phyloP scores from a whole-genome alignment of 2,888 invertebrate species.

The Drosophila peninsularis region DNA sequence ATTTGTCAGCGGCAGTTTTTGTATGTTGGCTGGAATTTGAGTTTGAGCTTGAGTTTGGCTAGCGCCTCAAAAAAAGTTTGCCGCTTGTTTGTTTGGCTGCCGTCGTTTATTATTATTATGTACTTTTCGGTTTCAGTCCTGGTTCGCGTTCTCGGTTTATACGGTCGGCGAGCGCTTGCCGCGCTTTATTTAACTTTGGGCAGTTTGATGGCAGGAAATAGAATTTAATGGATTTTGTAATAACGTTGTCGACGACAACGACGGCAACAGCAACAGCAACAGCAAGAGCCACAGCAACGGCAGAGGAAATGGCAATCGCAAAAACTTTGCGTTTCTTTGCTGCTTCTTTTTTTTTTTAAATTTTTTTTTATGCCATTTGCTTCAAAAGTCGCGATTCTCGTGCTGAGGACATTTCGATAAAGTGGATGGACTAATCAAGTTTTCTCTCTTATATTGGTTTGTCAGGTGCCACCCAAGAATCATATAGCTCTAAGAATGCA shows the following conservation, averaged over 20 bases:
- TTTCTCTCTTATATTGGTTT: too few relatives aligned
- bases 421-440: too few relatives aligned
- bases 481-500: too few relatives aligned
- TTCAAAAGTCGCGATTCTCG: too few relatives aligned
- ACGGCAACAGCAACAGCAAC: constrained; percentile 23
- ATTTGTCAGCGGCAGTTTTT: constrained; percentile 55
- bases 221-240: constrained; percentile 80
- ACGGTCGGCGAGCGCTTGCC: constrained; percentile 45
- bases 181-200: constrained; percentile 78
- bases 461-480: too few relatives aligned
- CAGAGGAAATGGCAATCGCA: constrained; percentile 28
- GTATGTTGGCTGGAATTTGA: constrained; percentile 48
- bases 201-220: constrained; percentile 80
- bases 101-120: constrained; percentile 79
- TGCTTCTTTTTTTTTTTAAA: too few relatives aligned
- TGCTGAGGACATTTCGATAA: too few relatives aligned
- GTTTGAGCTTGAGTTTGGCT: constrained; percentile 53
- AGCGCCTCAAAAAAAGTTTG: constrained; percentile 56
- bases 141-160: constrained; percentile 34
- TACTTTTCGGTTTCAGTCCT: constrained; percentile 54
- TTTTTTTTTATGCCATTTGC: too few relatives aligned
- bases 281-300: constrained; percentile 16
- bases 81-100: constrained; percentile 70
- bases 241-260: constrained; percentile 56
- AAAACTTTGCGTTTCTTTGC: constrained; percentile 55